Evolutionary conservation across 2,797 vertebrate genomes (phyloP).

Genomic region (Coreius guichenoti): DNA sequence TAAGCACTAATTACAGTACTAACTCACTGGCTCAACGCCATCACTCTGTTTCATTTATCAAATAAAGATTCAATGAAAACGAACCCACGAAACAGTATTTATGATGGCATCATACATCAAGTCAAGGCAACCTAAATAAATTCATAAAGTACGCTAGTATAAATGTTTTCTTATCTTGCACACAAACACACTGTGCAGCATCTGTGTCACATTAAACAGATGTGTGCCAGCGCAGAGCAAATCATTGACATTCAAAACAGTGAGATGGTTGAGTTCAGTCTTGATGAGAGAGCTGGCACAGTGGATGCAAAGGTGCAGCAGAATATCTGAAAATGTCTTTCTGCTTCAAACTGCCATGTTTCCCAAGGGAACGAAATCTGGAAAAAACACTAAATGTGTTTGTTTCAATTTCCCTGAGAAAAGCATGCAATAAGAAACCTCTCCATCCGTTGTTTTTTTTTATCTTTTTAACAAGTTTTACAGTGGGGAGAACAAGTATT

Average conservation of each 20-base stretch:
- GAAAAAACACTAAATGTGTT: not conserved
- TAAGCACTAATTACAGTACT: not conserved
- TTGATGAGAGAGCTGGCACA: conserved; percentile 8
- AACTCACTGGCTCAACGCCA: not conserved
- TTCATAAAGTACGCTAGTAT: conserved; percentile 16
- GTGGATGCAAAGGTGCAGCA: conserved; percentile 25
- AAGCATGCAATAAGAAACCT: not conserved
- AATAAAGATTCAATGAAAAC: not conserved
- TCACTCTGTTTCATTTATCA: not conserved
- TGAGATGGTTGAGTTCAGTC: conserved; percentile 23
- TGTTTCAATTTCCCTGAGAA: not conserved
- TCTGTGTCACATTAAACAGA: conserved; percentile 31
- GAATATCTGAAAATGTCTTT: conserved; percentile 25
- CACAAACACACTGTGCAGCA: conserved; percentile 20
- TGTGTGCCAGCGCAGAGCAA: conserved; percentile 12
- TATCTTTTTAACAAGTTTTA: not conserved
- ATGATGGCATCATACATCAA: not conserved
- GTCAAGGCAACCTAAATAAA: not conserved
- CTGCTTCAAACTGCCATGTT: conserved; percentile 12
- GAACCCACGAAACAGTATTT: not conserved
- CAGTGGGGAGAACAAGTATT: too few relatives aligned
- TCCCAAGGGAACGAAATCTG: conserved; percentile 11
- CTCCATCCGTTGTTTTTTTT: conserved; percentile 7
- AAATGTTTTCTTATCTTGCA: conserved; percentile 18
- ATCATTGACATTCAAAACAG: conserved; percentile 33